These are phyloP conservation scores for Craniophora ligustri DNA, from an alignment of 2,888 invertebrate species.

Conservation along the genomic window DNA sequence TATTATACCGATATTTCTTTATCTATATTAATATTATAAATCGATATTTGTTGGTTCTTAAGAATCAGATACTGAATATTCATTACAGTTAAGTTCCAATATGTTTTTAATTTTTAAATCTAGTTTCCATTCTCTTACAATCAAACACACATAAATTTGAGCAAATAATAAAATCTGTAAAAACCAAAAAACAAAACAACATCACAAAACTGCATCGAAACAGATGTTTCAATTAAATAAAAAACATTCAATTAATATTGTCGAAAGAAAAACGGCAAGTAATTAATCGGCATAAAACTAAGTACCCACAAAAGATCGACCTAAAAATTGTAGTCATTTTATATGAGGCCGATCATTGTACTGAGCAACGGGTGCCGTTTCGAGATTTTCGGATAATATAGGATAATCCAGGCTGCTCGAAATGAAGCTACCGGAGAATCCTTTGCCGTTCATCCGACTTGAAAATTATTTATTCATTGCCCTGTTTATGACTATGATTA, in stretches of 20 bases:
- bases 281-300: conserved; percentile 70
- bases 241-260: conserved; percentile 8
- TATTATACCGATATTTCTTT: too few species aligned
- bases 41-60: too few species aligned
- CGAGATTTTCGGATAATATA: conserved; percentile 84
- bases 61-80: too few species aligned
- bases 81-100: too few species aligned
- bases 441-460: conserved; percentile 74
- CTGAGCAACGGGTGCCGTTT: conserved; percentile 72
- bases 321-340: conserved; percentile 77
- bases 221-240: background rate
- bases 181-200: background rate
- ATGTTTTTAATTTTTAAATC: too few species aligned
- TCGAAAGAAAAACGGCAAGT: conserved; percentile 58
- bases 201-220: background rate
- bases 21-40: too few species aligned
- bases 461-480: conserved; percentile 82
- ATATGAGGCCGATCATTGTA: conserved; percentile 76
- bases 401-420: conserved; percentile 80
- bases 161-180: too few species aligned
- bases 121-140: too few species aligned
- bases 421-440: conserved; percentile 77
- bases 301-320: conserved; percentile 73
- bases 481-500: conserved; percentile 71
- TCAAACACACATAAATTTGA: too few species aligned